Base-by-base conservation (phyloP, 2,888 invertebrate species). In the Antitype chi region DNA sequence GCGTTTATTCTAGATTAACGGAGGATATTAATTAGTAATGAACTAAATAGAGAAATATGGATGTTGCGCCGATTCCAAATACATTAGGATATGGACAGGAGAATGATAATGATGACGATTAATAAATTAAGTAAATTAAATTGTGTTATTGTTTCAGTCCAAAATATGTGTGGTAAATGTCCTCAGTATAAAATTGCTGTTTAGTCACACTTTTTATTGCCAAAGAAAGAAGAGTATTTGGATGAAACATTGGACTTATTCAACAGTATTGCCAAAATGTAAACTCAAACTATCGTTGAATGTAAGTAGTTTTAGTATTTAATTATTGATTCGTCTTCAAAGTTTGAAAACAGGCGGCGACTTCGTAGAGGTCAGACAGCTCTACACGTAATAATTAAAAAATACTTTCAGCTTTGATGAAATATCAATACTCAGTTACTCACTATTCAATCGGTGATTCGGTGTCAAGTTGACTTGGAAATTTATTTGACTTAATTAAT, bases 311-410 rank as follows among this genome's bases (percentile, higher is more conserved):
- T 74, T 66, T 25, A 70, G 60, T 66, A 70, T 73, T 49, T 13
- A 66, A 77, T 68, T n/a, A 53, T 70, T 25, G 28, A 78, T 74
- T 81, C 69, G 74, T 78, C 47, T 78, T 78, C 15, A 25, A 53
- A 79, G 67, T 76, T 74, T 23, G 20, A 57, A 38, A 76, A 71
- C 69, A n/a, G 53, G 59, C 63, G 17, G 28, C 15, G 55, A 79
- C 62, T 74, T 59, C 17, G 20, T 25, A 62, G 70, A 85, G 69
- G 82, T 85, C 79, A 64, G 60, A 60, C 59, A 76, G 70, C 25
- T 59, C 47, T 38, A 67, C 5, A 38, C 60, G 53, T 47, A 69
- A 60, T 55, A 32, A 64, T 73, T 55, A 71, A 72, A 32, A 72
- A 72, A 75, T 80, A 68, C 57, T 59, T 80, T 75, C 17, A 68